phyloP scores from a whole-genome alignment of 2,888 invertebrate genomes.

The Hecatera dysodea region DNA sequence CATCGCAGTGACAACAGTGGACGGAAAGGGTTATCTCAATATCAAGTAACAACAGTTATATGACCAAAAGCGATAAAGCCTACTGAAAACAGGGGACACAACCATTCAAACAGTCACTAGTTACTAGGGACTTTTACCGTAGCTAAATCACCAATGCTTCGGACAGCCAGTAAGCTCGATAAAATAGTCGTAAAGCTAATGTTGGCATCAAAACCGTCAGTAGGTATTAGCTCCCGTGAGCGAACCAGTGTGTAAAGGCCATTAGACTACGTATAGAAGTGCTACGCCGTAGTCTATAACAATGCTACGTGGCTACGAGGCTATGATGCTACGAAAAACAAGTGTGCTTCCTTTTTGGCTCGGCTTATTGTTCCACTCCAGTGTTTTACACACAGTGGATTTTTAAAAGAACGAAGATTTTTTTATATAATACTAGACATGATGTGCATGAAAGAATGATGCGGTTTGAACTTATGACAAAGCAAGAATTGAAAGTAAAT shows the following conservation, averaged over 20 bases:
- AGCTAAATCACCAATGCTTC: constrained; percentile 5
- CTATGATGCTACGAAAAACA: constrained; percentile 70
- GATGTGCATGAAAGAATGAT: not conserved
- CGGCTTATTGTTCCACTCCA: constrained; percentile 54
- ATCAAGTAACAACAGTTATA: not conserved
- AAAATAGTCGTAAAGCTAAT: constrained; percentile 38
- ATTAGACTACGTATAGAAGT: constrained; percentile 56
- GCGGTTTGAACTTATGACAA: not conserved
- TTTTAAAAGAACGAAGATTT: constrained; percentile 38
- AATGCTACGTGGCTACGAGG: constrained; percentile 68
- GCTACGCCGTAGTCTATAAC: constrained; percentile 68
- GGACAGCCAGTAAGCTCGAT: constrained; percentile 3
- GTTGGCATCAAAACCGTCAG: constrained; percentile 12
- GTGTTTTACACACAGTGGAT: constrained; percentile 37
- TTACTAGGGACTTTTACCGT: constrained; percentile 3
- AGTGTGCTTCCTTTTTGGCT: constrained; percentile 67
- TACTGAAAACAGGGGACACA: not conserved
- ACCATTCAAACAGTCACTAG: not conserved
- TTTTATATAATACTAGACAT: constrained; percentile 13
- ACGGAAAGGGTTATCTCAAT: not conserved
- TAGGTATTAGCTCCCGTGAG: constrained; percentile 10
- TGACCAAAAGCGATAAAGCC: not conserved
- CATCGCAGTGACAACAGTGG: no score
- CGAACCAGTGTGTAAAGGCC: constrained; percentile 71
- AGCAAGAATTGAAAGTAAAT: no score